Evolutionary conservation across 1,140 invertebrate species (phyloP), one percentile per base, ranked within the genome.

Genomic region (Camponotus pennsylvanicus): DNA sequence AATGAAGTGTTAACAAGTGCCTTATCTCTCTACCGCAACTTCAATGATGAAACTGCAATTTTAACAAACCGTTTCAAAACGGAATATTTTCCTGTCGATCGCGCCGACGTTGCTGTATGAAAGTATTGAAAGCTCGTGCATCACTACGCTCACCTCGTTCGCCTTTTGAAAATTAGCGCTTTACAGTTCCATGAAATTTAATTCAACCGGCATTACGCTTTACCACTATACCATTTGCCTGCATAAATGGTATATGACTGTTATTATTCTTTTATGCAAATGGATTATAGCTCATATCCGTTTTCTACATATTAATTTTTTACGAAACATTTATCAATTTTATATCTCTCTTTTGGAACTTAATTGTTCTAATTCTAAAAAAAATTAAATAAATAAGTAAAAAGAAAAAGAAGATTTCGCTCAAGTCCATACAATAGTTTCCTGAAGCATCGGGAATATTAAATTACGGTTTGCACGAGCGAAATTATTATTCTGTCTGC

Each of bases 401-500:
- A 15, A 52, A 32, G 34, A 2, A 8, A 52, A 18, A 3, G n/a
- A 32, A 18, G 9, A 27, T 21, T 0, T 61, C 11, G 8, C 18
- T 18, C 18, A 13, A 4, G 0, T 42, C 15, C 11, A 15, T 34
- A 32, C 40, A 73, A 45, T 69, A 3, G 69, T 8, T 9, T 70
- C 21, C 27, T 21, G 21, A 27, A 55, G 69, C 42, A 73, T 73
- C 40, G 69, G 40, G 27, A 63, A 73, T 49, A 75, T 83, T n/a
- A 83, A 83, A 83, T 83, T 83, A 83, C 55, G 27, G 55, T 75
- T 73, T 61, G 69, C 57, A n/a, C 40, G 27, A 73, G 27, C 4
- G 13, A 49, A 83, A 75, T 83, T 63, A 61, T 63, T 57, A 4
- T n/a, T 45, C 55, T 70, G 3, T 61, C 27, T 45, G 18, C 18